Evolutionary conservation across 2,113 vertebrate species (phyloP).

Genomic region (Drymodes brunneopygia): DNA sequence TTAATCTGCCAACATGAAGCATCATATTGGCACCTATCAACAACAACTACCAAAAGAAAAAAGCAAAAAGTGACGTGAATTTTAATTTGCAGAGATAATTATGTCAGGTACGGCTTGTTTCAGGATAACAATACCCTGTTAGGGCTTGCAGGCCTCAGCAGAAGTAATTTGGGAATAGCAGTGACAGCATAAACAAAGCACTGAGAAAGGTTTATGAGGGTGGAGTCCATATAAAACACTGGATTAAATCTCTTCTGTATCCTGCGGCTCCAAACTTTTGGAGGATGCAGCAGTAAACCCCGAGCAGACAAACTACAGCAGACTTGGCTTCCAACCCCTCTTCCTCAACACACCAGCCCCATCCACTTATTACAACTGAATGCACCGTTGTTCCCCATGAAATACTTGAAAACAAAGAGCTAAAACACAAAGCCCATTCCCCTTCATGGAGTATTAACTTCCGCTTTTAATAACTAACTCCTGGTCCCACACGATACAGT

Average conservation of each 20-base stretch:
- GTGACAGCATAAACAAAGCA: slow-evolving; percentile 13
- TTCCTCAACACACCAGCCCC: not conserved
- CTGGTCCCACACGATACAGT: not conserved
- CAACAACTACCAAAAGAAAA: not conserved
- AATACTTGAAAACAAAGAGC: slow-evolving; percentile 11
- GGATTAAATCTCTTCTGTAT: not conserved
- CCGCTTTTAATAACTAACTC: not conserved
- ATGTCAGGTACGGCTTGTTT: slow-evolving; percentile 29
- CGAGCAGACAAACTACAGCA: not conserved
- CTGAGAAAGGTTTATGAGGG: slow-evolving; percentile 20
- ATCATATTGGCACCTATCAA: slow-evolving; percentile 2
- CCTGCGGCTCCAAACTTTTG: slow-evolving; percentile 36
- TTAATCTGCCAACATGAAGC: not conserved
- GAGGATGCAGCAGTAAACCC: not conserved
- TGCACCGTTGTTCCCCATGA: not conserved
- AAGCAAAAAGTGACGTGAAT: not conserved
- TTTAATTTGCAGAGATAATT: slow-evolving; percentile 10
- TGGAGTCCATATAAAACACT: slow-evolving; percentile 5
- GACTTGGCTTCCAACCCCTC: not conserved
- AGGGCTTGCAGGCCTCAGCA: slow-evolving; percentile 25
- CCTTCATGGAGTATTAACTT: slow-evolving; percentile 13
- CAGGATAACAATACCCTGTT: not conserved
- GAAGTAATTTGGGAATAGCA: not conserved
- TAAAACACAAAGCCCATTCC: slow-evolving; percentile 13
- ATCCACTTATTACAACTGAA: slow-evolving; percentile 46